A percentile compares a stretch with the other conserved stretches of the same genome.
phyloP scores from a whole-genome alignment of 2,113 vertebrate genomes.

The Saguinus midas region DNA sequence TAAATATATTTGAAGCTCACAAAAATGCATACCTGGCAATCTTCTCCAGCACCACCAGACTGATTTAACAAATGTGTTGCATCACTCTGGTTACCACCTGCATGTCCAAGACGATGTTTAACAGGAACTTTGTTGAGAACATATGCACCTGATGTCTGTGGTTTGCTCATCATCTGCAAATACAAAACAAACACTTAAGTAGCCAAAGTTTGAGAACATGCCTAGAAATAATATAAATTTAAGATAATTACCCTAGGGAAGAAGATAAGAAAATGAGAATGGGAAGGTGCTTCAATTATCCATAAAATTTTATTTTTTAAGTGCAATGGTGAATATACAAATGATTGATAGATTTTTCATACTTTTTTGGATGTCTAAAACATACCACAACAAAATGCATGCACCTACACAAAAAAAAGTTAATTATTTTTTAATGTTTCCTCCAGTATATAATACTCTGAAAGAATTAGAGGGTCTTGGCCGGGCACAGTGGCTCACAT shows the following conservation, averaged over 20 bases:
- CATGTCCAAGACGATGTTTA: conserved; percentile 89
- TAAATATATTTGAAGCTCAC: not conserved
- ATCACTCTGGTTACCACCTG: conserved; percentile 83
- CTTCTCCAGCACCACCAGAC: conserved; percentile 80
- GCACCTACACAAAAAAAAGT: not conserved
- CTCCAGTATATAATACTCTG: not conserved
- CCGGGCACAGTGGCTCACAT: not conserved
- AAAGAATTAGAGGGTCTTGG: not conserved
- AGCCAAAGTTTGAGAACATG: not conserved
- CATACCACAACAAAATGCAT: not conserved
- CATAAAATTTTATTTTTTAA: conserved; percentile 24
- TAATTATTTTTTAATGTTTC: not conserved
- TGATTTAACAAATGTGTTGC: conserved; percentile 78
- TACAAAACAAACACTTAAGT: conserved; percentile 36
- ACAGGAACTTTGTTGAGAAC: conserved; percentile 93
- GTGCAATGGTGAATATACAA: not conserved
- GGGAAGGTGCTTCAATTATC: not conserved
- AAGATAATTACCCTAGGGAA: not conserved
- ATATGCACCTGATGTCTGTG: conserved; percentile 90
- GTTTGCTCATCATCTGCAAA: conserved; percentile 89
- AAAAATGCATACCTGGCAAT: conserved; percentile 84
- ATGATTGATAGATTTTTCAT: not conserved
- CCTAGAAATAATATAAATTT: not conserved
- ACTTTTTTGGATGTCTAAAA: conserved; percentile 19
- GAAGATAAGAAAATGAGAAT: not conserved